Conservation (phyloP, 2,113 vertebrate species). For the Chaetura pelagica region DNA sequence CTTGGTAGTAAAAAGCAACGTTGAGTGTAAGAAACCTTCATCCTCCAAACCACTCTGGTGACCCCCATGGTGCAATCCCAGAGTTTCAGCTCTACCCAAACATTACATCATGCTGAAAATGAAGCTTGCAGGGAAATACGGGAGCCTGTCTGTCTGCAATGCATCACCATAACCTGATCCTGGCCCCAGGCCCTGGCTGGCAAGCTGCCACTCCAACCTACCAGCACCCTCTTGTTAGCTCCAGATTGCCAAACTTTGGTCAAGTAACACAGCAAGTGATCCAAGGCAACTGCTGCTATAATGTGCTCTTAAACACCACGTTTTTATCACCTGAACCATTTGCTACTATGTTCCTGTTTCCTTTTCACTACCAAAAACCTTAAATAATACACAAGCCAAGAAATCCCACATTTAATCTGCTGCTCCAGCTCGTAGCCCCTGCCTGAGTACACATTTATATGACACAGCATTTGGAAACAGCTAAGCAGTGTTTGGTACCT, state of each 20-base stretch:
- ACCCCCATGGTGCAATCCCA: not conserved
- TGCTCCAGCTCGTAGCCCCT: not conserved
- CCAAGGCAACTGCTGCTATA: not conserved
- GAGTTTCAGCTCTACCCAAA: not conserved
- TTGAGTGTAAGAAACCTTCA: accelerated
- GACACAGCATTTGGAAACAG: not conserved
- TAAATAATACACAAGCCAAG: not conserved
- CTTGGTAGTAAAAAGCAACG: accelerated
- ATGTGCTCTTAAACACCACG: not conserved
- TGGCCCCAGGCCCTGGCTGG: not conserved
- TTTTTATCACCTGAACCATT: not conserved
- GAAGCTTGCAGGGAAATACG: not conserved
- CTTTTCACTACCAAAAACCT: not conserved
- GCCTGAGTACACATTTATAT: accelerated
- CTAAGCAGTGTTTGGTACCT: not conserved
- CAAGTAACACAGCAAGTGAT: not conserved
- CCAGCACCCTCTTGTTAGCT: not conserved
- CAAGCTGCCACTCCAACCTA: not conserved
- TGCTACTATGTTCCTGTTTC: not conserved
- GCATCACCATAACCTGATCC: not conserved
- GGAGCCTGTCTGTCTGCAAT: not conserved
- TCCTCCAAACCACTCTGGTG: accelerated
- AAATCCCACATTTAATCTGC: not conserved
- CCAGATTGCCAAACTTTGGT: not conserved
- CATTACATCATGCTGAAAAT: accelerated